phyloP scores from a whole-genome alignment of 2,888 invertebrate genomes.

The Lasioglossum leucozonium region DNA sequence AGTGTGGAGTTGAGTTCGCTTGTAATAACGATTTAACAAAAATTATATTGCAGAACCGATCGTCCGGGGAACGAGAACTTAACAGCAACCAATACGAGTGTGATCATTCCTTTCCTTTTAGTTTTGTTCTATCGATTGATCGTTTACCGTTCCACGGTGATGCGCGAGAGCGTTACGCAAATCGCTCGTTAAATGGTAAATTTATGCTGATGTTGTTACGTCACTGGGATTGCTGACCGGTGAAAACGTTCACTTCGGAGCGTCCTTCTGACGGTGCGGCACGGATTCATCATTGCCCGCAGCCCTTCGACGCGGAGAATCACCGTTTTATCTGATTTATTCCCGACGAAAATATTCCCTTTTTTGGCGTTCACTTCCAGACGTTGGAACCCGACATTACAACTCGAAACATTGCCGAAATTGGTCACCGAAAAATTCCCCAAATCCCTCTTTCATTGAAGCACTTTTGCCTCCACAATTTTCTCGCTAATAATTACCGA shows the following conservation, averaged over 20 bases:
- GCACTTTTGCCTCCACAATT: too few relatives aligned
- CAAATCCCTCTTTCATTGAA: too few relatives aligned
- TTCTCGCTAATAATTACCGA: too few relatives aligned
- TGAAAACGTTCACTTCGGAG: neutral
- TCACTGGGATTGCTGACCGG: slow-evolving; percentile 3
- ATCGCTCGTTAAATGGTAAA: slow-evolving; percentile 34
- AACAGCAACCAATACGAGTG: slow-evolving; percentile 63
- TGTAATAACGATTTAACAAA: slow-evolving; percentile 59
- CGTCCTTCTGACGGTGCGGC: neutral
- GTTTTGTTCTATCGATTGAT: slow-evolving; percentile 29
- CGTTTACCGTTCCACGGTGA: slow-evolving; percentile 39
- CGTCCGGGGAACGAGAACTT: slow-evolving; percentile 45
- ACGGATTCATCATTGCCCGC: neutral
- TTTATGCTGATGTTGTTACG: slow-evolving; percentile 1
- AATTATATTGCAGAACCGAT: slow-evolving; percentile 57
- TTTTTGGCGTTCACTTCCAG: neutral
- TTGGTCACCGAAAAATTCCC: neutral
- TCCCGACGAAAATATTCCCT: neutral
- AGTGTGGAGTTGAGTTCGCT: slow-evolving; percentile 22
- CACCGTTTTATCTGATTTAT: neutral
- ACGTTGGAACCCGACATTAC: neutral
- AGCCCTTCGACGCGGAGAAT: neutral
- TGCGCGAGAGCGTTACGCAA: slow-evolving; percentile 60
- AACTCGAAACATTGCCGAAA: neutral
- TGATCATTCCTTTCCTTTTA: slow-evolving; percentile 28